These are phyloP conservation scores for Bombus breviceps DNA, from an alignment of 1,140 invertebrate genomes.

Conservation along the genomic window DNA sequence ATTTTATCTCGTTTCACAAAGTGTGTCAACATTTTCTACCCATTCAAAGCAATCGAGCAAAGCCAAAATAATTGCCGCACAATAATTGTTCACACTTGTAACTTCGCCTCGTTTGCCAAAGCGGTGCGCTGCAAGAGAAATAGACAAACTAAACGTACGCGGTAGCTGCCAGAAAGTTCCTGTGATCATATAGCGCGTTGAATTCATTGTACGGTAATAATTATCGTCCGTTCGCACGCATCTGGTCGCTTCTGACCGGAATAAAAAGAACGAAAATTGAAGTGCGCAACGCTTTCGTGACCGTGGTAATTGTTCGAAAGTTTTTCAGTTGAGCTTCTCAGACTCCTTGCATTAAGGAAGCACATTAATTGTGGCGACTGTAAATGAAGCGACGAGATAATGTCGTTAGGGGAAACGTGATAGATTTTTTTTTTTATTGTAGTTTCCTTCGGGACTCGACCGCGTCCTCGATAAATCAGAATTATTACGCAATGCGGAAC, in stretches of 20 bases:
- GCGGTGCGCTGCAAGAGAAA: not conserved
- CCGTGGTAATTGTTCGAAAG: too few species aligned
- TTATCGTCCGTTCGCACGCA: not conserved
- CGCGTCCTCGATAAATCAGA: conserved; percentile 21
- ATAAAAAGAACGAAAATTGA: not conserved
- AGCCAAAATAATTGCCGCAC: not conserved
- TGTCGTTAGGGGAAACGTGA: not conserved
- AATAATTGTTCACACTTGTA: conserved; percentile 31
- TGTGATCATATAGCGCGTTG: not conserved
- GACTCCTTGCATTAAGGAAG: not conserved
- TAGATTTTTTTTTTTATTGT: not conserved
- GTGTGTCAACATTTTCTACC: conserved; percentile 12
- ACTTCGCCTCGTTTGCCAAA: conserved; percentile 17
- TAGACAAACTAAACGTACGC: not conserved
- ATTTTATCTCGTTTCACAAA: not conserved
- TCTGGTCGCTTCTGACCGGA: not conserved
- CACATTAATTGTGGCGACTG: not conserved
- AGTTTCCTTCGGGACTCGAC: not conserved
- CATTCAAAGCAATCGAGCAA: not conserved
- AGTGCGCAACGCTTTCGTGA: too few species aligned
- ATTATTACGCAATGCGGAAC: conserved; percentile 26
- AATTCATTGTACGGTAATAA: not conserved
- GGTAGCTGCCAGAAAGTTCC: not conserved
- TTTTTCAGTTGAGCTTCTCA: not conserved
- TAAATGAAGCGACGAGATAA: not conserved